Evolutionary conservation across 2,113 vertebrate species (phyloP).

Genomic region (Myrmecophaga tridactyla): DNA sequence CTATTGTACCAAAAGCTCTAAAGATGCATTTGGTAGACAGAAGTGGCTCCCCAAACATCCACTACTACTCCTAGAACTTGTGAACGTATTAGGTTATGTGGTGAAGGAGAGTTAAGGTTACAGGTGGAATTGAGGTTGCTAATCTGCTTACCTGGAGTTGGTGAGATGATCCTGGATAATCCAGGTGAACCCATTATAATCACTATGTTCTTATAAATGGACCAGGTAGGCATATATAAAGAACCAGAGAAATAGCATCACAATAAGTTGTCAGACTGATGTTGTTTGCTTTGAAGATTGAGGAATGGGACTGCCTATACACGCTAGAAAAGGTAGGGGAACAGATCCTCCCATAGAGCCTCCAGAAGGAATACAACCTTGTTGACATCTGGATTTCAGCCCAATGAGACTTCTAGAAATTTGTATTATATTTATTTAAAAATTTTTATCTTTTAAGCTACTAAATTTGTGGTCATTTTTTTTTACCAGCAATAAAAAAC

Average conservation of each 20-base stretch:
- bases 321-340: neutral
- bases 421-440: neutral
- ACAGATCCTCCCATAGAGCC: fast-evolving
- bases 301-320: neutral
- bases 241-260: neutral
- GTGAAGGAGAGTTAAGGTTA: too few species aligned
- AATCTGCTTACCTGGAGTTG: too few species aligned
- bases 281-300: neutral
- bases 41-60: neutral
- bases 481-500: neutral
- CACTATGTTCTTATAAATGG: neutral
- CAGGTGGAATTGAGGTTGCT: neutral
- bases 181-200: neutral
- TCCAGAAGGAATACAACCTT: neutral
- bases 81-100: too few species aligned
- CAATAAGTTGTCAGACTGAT: neutral
- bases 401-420: neutral
- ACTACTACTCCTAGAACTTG: neutral
- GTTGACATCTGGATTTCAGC: neutral
- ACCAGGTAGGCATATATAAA: neutral
- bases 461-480: neutral
- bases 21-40: neutral
- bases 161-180: neutral
- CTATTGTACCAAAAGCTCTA: neutral
- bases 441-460: neutral